Evolutionary conservation across 2,797 vertebrate species (phyloP).

Genomic region (Manis pentadactyla): DNA sequence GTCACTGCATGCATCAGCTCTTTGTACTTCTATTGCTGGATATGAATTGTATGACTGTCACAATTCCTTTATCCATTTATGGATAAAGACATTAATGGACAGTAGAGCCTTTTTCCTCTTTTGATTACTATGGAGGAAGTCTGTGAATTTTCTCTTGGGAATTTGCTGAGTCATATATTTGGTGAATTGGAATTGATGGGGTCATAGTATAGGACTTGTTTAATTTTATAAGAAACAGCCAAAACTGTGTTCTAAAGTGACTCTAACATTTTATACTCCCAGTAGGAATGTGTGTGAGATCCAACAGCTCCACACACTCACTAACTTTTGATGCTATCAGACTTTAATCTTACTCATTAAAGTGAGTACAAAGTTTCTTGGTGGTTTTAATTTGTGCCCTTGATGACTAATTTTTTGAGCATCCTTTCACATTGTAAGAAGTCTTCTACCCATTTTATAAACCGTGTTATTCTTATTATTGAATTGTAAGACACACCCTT

Average conservation of each 20-base stretch:
- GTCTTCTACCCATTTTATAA: neutral
- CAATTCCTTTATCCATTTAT: neutral
- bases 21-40: neutral
- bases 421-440: neutral
- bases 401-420: neutral
- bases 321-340: neutral
- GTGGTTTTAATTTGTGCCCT: neutral
- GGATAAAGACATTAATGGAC: neutral
- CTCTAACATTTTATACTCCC: neutral
- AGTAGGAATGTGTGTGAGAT: neutral
- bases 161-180: neutral
- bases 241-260: neutral
- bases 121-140: neutral
- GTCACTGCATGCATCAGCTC: neutral
- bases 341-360: neutral
- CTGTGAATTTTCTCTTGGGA: neutral
- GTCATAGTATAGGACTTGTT: neutral
- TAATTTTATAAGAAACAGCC: neutral
- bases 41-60: neutral
- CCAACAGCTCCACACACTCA: neutral
- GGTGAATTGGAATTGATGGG: neutral
- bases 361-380: neutral
- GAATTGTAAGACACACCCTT: neutral
- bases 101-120: neutral
- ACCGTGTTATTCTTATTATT: neutral